These are phyloP conservation scores for Lypha dubia DNA, from an alignment of 2,888 invertebrate genomes.

Conservation along the genomic window DNA sequence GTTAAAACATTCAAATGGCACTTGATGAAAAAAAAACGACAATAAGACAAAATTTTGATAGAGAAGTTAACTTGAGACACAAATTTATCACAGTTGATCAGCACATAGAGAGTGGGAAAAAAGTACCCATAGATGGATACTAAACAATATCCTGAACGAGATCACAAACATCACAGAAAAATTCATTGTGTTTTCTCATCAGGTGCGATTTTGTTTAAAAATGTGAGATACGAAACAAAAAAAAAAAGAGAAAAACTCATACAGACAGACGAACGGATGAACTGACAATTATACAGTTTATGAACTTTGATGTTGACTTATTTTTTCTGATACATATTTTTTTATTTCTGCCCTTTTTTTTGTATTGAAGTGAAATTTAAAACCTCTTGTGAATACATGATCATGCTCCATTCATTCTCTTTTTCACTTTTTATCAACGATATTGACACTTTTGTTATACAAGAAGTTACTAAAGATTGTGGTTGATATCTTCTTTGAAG, in stretches of 20 bases:
- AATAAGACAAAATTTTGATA: neutral
- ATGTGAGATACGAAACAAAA: neutral
- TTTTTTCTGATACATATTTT: neutral
- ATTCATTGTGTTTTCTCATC: slow-evolving; percentile 82
- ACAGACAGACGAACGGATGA: slow-evolving; percentile 39
- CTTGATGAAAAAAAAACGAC: slow-evolving; percentile 37
- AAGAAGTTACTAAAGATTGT: slow-evolving; percentile 12
- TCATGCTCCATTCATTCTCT: slow-evolving; percentile 60
- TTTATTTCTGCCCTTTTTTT: slow-evolving; percentile 58
- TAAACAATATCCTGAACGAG: slow-evolving; percentile 80
- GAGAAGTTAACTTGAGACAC: slow-evolving; percentile 1
- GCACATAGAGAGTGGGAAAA: neutral
- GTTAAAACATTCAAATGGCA: slow-evolving; percentile 42
- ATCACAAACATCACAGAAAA: slow-evolving; percentile 74
- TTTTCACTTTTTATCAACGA: slow-evolving; percentile 32
- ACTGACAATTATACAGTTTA: slow-evolving; percentile 50
- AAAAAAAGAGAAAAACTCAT: neutral
- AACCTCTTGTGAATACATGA: slow-evolving; percentile 80
- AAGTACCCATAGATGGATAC: slow-evolving; percentile 15
- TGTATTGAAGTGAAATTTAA: slow-evolving; percentile 79
- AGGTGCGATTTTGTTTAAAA: slow-evolving; percentile 76
- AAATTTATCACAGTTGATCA: slow-evolving; percentile 15
- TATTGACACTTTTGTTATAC: slow-evolving; percentile 63
- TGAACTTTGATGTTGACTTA: slow-evolving; percentile 48
- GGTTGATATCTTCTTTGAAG: slow-evolving; percentile 40